Evolutionary conservation across 1,140 invertebrate species (phyloP), one percentile per base, ranked within the genome.

Genomic region (Sitodiplosis mosellana): DNA sequence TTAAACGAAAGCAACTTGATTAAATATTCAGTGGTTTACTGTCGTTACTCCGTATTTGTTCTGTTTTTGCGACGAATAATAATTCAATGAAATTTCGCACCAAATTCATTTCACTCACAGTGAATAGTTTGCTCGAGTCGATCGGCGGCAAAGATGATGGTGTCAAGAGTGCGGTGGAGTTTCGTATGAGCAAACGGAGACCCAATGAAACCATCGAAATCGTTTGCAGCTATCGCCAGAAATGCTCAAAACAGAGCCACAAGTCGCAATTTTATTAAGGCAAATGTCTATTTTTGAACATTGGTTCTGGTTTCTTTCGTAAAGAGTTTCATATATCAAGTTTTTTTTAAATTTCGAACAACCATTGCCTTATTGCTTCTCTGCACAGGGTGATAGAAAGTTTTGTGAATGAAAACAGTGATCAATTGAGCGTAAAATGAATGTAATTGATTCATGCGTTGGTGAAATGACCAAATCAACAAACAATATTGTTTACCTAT

Each of bases 381-480:
- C 19, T 12, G 18, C 5, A 18, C 12, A 15, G 41, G 18, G 15
- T 12, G 4, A 21, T 14, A 19, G 15, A 17, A 20, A 21, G 17
- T 15, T 15, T 18, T 40, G 37, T 38, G 36, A 48, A 15, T 37
- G 49, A 5, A 53, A 69, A 17, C 59, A 59, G 12, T 20, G 55
- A 4, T 43, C 57, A 6, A 52, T 69, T 41, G 66, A 70, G 49
- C 10, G 60, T 63, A 10, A 59, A 65, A 34, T 66, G 65, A 66
- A 72, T 48, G 50, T 79, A 1, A 70, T 79, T 50, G 63, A 69
- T 3, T 67, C 77, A 49, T 69, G 72, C 15, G 59, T 78, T 12
- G 63, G 71, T 37, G 77, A 82, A 49, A 77, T 87, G 61, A 80
- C 73, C 1, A 69, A 73, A 45, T 78, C 67, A 54, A 56, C 59